These are phyloP conservation scores for Dasyornis broadbenti DNA, from an alignment of 2,113 vertebrate species.

Conservation along the genomic window DNA sequence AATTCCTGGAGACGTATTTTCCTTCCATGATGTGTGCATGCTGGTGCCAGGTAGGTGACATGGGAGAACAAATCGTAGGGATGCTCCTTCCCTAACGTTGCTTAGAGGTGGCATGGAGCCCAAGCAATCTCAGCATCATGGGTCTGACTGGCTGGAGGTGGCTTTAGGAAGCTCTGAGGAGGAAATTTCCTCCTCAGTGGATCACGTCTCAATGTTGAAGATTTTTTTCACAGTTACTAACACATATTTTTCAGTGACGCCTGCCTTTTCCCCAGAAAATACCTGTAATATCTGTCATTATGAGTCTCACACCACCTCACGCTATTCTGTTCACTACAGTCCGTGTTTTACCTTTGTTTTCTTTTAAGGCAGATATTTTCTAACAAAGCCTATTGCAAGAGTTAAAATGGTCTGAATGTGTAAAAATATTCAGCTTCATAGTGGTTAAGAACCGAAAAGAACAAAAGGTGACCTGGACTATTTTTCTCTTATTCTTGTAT, in stretches of 20 bases:
- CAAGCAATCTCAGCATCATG: fast-evolving
- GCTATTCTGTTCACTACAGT: background rate
- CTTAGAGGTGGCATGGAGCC: background rate
- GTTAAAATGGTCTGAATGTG: background rate
- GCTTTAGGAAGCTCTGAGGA: background rate
- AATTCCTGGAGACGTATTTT: background rate
- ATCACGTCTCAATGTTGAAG: background rate
- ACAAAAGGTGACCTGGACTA: background rate
- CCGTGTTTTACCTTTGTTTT: background rate
- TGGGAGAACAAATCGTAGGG: background rate
- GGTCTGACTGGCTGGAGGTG: too few relatives aligned
- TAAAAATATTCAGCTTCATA: background rate
- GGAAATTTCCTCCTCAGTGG: background rate
- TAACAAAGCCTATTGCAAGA: background rate
- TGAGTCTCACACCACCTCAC: background rate
- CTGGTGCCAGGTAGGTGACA: fast-evolving
- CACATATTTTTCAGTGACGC: background rate
- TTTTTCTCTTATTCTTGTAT: background rate
- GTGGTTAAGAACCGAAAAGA: background rate
- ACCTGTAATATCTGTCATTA: background rate
- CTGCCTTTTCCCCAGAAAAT: background rate
- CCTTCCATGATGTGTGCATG: background rate
- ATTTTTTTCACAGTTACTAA: background rate
- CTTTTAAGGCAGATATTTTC: background rate
- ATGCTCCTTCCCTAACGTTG: fast-evolving